A percentile compares a stretch with the other conserved stretches of the same genome.
These are phyloP conservation scores for Tyrannus savana DNA, from an alignment of 2,113 vertebrate species.

Conservation along the genomic window DNA sequence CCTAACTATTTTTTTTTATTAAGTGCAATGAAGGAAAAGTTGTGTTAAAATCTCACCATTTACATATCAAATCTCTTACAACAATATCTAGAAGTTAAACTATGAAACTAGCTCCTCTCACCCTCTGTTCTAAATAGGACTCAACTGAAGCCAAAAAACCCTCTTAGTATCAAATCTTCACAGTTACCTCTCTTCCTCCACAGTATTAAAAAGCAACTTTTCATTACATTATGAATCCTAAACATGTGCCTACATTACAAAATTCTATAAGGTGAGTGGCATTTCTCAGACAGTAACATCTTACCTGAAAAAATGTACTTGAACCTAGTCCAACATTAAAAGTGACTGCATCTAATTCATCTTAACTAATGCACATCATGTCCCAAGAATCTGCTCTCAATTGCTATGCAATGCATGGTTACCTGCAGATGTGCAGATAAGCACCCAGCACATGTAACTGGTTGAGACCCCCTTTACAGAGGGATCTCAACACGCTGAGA, in stretches of 20 bases:
- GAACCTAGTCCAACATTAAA: neutral
- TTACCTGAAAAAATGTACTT: neutral
- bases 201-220: neutral
- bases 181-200: neutral
- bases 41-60: neutral
- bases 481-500: neutral
- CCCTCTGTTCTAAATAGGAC: neutral
- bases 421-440: neutral
- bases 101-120: neutral
- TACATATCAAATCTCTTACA: neutral
- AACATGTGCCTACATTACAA: neutral
- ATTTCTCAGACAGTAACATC: neutral
- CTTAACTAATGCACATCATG: neutral
- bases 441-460: rapidly evolving
- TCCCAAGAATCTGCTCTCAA: neutral
- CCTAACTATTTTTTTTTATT: neutral
- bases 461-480: neutral
- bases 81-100: neutral
- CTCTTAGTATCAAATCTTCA: neutral
- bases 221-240: neutral
- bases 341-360: neutral
- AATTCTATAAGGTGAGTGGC: neutral
- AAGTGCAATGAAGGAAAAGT: neutral
- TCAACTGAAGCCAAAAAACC: neutral
- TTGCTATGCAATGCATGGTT: neutral